phyloP scores from a whole-genome alignment of 2,797 vertebrate species.

The Karalla daura region DNA sequence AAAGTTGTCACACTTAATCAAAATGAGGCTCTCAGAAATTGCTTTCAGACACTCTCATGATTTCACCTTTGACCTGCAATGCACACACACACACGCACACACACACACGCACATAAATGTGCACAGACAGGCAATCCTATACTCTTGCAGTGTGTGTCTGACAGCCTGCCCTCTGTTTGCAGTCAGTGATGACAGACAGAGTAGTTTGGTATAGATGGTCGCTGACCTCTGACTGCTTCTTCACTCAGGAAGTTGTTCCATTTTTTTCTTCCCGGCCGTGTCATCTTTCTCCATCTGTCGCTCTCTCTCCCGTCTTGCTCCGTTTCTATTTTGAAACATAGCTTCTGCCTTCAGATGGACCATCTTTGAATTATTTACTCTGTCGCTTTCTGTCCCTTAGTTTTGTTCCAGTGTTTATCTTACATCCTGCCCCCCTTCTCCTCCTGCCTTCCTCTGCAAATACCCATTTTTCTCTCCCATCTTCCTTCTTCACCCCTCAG shows the following conservation, averaged over 20 bases:
- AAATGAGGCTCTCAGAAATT: constrained; percentile 41
- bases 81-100: constrained; percentile 18
- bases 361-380: constrained; percentile 63
- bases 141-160: constrained; percentile 20
- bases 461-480: constrained; percentile 36
- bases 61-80: constrained; percentile 44
- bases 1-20: constrained; percentile 31
- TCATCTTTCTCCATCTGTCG: constrained; percentile 24
- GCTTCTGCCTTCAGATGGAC: constrained; percentile 26
- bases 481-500: constrained; percentile 23
- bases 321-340: constrained; percentile 42
- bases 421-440: constrained; percentile 40
- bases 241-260: constrained; percentile 35
- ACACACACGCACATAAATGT: not conserved
- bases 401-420: constrained; percentile 55
- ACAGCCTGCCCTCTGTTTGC: constrained; percentile 40
- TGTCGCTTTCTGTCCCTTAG: constrained; percentile 42
- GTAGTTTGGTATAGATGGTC: constrained; percentile 32
- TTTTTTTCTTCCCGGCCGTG: constrained; percentile 21
- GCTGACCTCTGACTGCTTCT: constrained; percentile 55
- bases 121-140: constrained; percentile 28
- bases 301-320: constrained; percentile 19
- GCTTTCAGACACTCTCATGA: constrained; percentile 40
- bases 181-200: constrained; percentile 28
- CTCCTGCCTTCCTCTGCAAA: constrained; percentile 41